Evolutionary conservation across 2,113 vertebrate genomes (phyloP).

Genomic region (Hemiprocne comata): DNA sequence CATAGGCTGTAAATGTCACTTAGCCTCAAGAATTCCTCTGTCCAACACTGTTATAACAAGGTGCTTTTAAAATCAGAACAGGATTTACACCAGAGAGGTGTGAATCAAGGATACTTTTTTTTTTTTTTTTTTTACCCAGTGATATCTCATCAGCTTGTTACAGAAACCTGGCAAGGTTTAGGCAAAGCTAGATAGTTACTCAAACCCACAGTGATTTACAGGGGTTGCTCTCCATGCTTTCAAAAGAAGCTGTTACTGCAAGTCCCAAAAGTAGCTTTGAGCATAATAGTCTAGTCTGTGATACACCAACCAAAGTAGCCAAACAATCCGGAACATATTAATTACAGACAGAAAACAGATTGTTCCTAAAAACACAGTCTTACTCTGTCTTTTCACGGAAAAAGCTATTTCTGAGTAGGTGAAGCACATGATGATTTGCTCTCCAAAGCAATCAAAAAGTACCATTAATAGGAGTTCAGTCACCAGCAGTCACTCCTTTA

Average conservation of each 20-base stretch:
- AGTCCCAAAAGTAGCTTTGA: conserved; percentile 41
- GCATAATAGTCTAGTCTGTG: conserved; percentile 39
- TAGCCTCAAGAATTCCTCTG: conserved; percentile 66
- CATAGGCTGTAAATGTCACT: conserved; percentile 69
- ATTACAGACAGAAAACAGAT: conserved; percentile 64
- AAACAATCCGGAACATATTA: conserved; percentile 55
- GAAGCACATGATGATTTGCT: neutral
- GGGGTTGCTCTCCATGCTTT: conserved; percentile 16
- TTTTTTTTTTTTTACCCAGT: neutral
- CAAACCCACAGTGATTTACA: conserved; percentile 28
- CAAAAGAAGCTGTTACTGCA: neutral
- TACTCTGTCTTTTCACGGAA: conserved; percentile 35
- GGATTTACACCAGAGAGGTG: conserved; percentile 63
- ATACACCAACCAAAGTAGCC: conserved; percentile 22
- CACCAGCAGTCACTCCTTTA: neutral
- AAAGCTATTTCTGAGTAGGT: conserved; percentile 33
- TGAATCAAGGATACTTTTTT: conserved; percentile 27
- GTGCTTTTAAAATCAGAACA: conserved; percentile 63
- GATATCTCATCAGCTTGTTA: conserved; percentile 58
- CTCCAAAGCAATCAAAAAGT: neutral
- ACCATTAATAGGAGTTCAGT: neutral
- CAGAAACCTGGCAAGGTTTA: conserved; percentile 56
- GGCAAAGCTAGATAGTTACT: conserved; percentile 9
- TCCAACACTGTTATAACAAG: conserved; percentile 68
- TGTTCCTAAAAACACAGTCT: conserved; percentile 47